Evolutionary conservation across 2,888 invertebrate species (phyloP), one percentile per base, ranked within the genome.

Genomic region (Bellardia bayeri): DNA sequence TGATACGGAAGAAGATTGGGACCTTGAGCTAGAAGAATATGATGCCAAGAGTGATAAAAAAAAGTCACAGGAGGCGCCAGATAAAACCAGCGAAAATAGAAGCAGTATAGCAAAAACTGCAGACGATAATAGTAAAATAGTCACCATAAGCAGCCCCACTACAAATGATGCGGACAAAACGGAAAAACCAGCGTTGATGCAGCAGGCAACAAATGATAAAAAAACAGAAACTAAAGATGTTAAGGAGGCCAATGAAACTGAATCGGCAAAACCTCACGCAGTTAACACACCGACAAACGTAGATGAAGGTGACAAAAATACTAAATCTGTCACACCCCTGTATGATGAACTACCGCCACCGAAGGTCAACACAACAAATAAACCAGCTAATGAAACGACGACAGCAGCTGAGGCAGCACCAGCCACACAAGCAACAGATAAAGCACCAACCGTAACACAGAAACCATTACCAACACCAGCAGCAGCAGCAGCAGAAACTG

Each of bases 1-100:
- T 68, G 93, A 93, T 66, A 93, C 93, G n/a, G 93, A 94, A 88
- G 93, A 93, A 74, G 93, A 93, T 89, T 92, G 93, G 93, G 93
- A 94, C 90, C 90, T 90, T 11, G 94, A 93, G 82, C 89, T 93
- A 16, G 90, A 91, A 66, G 93, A 93, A 64, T 92, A 92, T 68
- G 92, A 93, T 82, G 90, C 91, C 61, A 91, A 90, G 23, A 86
- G 54, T 33, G 74, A 74, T 86, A 89, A 90, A 87, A 51, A 89
- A 23, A 54, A 75, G 54, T 69, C 33, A 66, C 45, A 89, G 23
- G 54, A 72, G 89, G 7, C 42, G 11, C 40, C 40, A 7, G n/a
- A 0, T 2, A 71, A 81, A 64, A 30, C 54, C 7, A 64, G 54
- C 61, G 51, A 72, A 11, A 8, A 9, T 37, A 23, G 14, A n/a